Evolutionary conservation across 2,888 invertebrate species (phyloP).

Genomic region (Toxonevra muliebris): DNA sequence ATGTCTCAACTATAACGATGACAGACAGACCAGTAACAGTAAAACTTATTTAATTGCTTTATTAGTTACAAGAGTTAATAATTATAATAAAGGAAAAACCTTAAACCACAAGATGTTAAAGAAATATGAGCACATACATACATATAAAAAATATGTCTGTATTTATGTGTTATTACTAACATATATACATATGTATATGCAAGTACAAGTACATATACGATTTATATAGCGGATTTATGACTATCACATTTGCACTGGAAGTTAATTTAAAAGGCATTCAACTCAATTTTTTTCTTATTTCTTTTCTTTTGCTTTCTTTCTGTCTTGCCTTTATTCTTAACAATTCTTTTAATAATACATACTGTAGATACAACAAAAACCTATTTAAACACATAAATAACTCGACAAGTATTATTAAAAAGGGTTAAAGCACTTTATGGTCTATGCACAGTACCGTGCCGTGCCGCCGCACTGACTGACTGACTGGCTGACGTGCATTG

Average conservation of each 20-base stretch:
- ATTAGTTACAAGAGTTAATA: background rate
- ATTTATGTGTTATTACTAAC: no score
- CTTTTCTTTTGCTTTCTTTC: no score
- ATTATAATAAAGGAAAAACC: background rate
- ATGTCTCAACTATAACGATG: no score
- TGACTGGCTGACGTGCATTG: background rate
- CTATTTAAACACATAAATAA: background rate
- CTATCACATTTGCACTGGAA: background rate
- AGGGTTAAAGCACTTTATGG: slow-evolving; percentile 13
- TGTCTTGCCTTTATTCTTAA: background rate
- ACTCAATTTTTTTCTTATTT: background rate
- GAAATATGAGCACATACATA: no score
- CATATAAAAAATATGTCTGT: no score
- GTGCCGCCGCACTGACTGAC: background rate
- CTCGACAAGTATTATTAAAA: background rate
- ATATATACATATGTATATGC: no score
- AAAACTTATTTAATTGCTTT: background rate
- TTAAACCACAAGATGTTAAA: no score
- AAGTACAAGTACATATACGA: no score
- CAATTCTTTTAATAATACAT: no score
- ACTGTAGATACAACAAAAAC: no score
- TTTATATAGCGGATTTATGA: slow-evolving; percentile 8
- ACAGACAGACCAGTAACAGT: no score
- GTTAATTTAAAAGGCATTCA: slow-evolving; percentile 7
- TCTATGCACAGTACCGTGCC: slow-evolving; percentile 22